Conservation (phyloP, 2,797 vertebrate species). For the Onychomys arenicola region DNA sequence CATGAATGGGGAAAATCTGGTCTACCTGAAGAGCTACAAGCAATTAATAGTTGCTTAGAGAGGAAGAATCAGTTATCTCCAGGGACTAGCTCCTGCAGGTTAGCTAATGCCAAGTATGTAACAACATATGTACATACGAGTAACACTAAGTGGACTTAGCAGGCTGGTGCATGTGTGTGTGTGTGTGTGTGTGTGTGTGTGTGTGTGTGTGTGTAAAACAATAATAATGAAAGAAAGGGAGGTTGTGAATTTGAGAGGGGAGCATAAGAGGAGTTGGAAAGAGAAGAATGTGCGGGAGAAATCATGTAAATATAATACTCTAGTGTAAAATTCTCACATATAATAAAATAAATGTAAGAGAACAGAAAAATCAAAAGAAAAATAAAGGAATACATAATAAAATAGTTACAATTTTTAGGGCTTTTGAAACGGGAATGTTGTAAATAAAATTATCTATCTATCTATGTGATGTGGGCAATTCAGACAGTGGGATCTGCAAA, state of each 20-base stretch:
- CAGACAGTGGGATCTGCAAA: neutral
- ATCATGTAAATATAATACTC: neutral
- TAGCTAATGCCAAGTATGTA: neutral
- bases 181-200: neutral
- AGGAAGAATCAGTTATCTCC: neutral
- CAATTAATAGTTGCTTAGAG: neutral
- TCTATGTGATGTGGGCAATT: constrained; percentile 11
- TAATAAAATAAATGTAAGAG: neutral
- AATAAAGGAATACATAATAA: neutral
- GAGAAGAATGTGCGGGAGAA: neutral
- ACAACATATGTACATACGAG: too few relatives aligned
- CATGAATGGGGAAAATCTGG: neutral
- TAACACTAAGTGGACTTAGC: neutral
- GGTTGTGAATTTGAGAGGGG: neutral
- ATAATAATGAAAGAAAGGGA: neutral
- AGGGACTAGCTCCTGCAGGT: neutral
- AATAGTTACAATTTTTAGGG: neutral
- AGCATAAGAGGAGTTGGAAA: neutral
- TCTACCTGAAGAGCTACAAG: neutral
- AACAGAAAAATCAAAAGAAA: neutral
- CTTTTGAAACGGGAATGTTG: neutral
- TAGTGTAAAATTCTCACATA: neutral
- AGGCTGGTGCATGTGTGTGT: neutral
- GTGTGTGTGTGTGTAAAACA: neutral
- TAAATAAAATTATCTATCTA: constrained; percentile 22